phyloP scores from a whole-genome alignment of 1,140 invertebrate species.

The Drosophila guanche region DNA sequence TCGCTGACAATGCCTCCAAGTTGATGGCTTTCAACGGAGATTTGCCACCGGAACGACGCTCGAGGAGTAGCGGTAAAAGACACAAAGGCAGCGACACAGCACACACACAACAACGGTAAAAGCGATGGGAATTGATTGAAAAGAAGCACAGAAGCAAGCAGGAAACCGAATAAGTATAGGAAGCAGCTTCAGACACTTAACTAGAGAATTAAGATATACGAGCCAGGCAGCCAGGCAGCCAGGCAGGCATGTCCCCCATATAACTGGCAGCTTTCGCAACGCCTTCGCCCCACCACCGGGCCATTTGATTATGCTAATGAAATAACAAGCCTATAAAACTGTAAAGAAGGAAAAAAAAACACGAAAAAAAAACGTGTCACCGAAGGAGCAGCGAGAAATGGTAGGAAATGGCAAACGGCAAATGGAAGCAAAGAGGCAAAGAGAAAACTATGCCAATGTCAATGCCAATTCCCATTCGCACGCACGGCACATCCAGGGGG shows the following conservation, averaged over 20 bases:
- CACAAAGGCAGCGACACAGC: conserved; percentile 59
- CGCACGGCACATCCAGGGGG: conserved; percentile 32
- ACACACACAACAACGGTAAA: conserved; percentile 52
- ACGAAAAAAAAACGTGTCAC: conserved; percentile 9
- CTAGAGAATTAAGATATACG: conserved; percentile 69
- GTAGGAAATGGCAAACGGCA: conserved; percentile 1
- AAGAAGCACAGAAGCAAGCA: conserved; percentile 45
- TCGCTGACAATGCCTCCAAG: conserved; percentile 73
- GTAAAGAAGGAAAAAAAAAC: neutral
- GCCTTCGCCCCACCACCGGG: conserved; percentile 4
- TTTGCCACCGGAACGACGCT: conserved; percentile 46
- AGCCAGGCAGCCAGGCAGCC: conserved; percentile 4
- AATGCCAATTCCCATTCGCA: conserved; percentile 50
- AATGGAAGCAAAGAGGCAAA: neutral
- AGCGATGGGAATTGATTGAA: conserved; percentile 79
- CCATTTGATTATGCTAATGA: conserved; percentile 80
- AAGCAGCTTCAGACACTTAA: conserved; percentile 35
- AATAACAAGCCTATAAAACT: conserved; percentile 77
- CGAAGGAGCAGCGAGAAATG: conserved; percentile 13
- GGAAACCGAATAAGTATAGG: conserved; percentile 25
- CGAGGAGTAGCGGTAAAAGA: conserved; percentile 46
- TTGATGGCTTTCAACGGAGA: conserved; percentile 75
- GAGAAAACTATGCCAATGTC: conserved; percentile 69
- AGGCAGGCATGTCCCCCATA: neutral
- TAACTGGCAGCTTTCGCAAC: neutral